Conservation (phyloP, 1,140 invertebrate genomes). For the Geopemphigus sp. region DNA sequence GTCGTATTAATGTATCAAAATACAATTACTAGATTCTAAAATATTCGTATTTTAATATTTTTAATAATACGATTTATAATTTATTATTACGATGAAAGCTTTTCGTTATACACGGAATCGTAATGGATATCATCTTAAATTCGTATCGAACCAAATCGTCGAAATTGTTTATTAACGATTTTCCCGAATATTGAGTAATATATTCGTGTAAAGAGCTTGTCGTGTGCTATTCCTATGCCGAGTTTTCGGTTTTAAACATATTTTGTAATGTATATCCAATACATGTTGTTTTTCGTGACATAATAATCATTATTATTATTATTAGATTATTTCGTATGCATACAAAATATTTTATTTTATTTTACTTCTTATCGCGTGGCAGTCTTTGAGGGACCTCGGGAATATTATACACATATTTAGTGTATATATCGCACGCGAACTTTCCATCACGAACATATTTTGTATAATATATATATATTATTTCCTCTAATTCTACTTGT, state of each 20-base stretch:
- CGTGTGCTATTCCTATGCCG: background rate
- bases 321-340: conserved; percentile 29
- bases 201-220: background rate
- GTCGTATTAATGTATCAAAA: too few species aligned
- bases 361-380: conserved; percentile 40
- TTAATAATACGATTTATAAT: background rate
- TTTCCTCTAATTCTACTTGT: conserved; percentile 38
- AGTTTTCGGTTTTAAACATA: conserved; percentile 14
- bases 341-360: conserved; percentile 11
- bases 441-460: conserved; percentile 48
- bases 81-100: background rate
- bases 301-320: conserved; percentile 35
- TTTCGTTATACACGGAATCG: background rate
- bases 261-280: conserved; percentile 20
- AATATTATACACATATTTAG: background rate
- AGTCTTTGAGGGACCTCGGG: conserved; percentile 11
- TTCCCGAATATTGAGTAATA: background rate
- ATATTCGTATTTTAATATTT: background rate
- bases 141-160: background rate
- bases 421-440: conserved; percentile 24
- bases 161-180: background rate
- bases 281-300: conserved; percentile 41
- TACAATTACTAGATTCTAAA: too few species aligned
- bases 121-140: background rate
- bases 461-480: conserved; percentile 36